Conservation (phyloP, 2,797 vertebrate genomes). For the Amphiprion clarkii region DNA sequence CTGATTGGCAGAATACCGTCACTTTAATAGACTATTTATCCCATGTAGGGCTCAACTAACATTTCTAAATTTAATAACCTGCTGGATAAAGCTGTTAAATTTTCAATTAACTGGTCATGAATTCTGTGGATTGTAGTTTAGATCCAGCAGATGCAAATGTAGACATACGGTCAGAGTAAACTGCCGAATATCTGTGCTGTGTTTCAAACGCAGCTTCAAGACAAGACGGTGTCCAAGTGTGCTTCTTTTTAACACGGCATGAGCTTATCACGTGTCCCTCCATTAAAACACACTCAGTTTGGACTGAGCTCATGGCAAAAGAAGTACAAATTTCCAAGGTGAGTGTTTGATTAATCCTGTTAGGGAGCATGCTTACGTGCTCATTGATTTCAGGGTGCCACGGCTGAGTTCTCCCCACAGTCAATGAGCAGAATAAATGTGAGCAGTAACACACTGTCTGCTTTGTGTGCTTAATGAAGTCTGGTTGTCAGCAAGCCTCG, state of each 20-base stretch:
- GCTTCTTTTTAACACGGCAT: background rate
- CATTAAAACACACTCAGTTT: slow-evolving; percentile 1
- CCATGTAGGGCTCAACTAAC: too few relatives aligned
- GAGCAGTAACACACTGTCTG: slow-evolving; percentile 29
- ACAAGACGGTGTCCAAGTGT: slow-evolving; percentile 2
- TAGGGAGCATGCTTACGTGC: slow-evolving; percentile 46
- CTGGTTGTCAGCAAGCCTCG: slow-evolving; percentile 46
- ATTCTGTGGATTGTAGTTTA: too few relatives aligned
- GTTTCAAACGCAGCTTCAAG: too few relatives aligned
- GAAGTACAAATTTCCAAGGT: slow-evolving; percentile 19
- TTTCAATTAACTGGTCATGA: too few relatives aligned
- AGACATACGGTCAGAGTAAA: too few relatives aligned
- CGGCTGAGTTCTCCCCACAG: slow-evolving; percentile 32
- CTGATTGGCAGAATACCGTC: too few relatives aligned
- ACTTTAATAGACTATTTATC: too few relatives aligned
- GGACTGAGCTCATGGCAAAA: slow-evolving; percentile 3
- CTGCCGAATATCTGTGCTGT: too few relatives aligned
- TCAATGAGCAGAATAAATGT: slow-evolving; percentile 55
- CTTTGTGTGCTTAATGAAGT: slow-evolving; percentile 45
- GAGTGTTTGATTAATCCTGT: slow-evolving; percentile 55
- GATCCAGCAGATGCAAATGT: too few relatives aligned
- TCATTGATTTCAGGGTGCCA: slow-evolving; percentile 37
- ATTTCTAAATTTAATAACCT: too few relatives aligned
- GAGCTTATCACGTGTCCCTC: background rate
- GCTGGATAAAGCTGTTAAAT: too few relatives aligned